Percentiles rank a stretch among this genome's conserved stretches.
These are phyloP conservation scores for Dendrophyllia cribrosa DNA, from an alignment of 64 coral and sea anemone species.

Conservation along the genomic window DNA sequence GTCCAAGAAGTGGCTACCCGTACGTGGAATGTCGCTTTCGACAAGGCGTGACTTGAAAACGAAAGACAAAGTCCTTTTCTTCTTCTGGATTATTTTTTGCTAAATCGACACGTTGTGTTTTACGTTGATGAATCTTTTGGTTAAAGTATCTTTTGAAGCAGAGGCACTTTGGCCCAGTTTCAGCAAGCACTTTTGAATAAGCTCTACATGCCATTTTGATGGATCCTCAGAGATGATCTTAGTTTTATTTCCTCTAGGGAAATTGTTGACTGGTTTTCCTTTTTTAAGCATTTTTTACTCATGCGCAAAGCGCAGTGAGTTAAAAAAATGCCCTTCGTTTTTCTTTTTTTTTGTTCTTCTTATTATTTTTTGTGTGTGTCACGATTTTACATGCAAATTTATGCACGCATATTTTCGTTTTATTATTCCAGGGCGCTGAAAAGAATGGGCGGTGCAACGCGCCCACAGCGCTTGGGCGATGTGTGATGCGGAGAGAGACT, in stretches of 20 bases:
- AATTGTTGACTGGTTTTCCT: conserved; percentile 19
- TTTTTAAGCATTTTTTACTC: too few relatives aligned
- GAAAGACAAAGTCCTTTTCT: conserved; percentile 12
- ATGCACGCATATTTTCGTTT: too few relatives aligned
- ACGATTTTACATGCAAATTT: too few relatives aligned
- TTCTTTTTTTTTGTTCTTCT: too few relatives aligned
- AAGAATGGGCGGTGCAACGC: too few relatives aligned
- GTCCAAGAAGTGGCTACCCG: too few relatives aligned
- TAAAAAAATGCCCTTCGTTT: too few relatives aligned
- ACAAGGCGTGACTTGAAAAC: conserved; percentile 43
- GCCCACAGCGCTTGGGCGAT: too few relatives aligned
- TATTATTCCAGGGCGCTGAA: too few relatives aligned
- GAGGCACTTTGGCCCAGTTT: conserved; percentile 45
- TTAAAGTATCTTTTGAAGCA: conserved; percentile 49
- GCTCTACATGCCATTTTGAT: conserved; percentile 36
- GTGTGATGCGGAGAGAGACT: too few relatives aligned
- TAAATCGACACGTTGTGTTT: conserved; percentile 39
- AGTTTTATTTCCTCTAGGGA: conserved; percentile 31
- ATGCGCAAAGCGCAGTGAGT: too few relatives aligned
- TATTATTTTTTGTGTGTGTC: too few relatives aligned
- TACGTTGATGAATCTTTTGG: conserved; percentile 16
- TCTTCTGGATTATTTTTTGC: conserved; percentile 51
- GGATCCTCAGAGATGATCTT: conserved; percentile 49
- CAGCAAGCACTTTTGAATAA: conserved; percentile 45
- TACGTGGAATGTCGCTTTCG: conserved; percentile 38